A percentile compares a stretch with the other conserved stretches of the same genome.
phyloP scores from a whole-genome alignment of 2,888 invertebrate species.

The Platerodrilus igneus region DNA sequence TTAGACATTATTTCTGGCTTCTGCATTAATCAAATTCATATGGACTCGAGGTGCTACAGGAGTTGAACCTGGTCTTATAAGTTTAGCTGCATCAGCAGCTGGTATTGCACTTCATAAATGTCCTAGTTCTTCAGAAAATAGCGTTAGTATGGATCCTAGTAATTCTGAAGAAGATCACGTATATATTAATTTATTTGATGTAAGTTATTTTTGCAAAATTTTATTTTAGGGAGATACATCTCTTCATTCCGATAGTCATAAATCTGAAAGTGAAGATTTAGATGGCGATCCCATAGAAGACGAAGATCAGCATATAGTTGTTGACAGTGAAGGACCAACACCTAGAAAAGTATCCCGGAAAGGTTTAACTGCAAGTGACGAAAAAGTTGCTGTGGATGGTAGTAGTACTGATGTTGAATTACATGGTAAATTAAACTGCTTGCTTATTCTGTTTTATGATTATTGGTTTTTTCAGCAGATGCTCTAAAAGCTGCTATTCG shows the following conservation, averaged over 20 bases:
- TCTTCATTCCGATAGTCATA: constrained; percentile 53
- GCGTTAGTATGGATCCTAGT: constrained; percentile 71
- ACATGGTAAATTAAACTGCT: constrained; percentile 3
- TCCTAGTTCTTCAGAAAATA: constrained; percentile 70
- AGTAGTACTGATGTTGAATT: constrained; percentile 22
- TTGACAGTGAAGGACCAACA: constrained; percentile 46
- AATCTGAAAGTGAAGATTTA: constrained; percentile 49
- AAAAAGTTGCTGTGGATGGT: constrained; percentile 33
- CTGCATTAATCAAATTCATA: constrained; percentile 83
- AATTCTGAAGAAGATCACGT: constrained; percentile 73
- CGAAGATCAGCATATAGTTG: constrained; percentile 48
- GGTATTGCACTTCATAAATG: constrained; percentile 51
- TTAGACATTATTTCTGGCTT: constrained; percentile 83
- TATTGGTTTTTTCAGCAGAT: constrained; percentile 11
- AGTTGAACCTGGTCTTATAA: constrained; percentile 45
- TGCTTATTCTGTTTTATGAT: neutral
- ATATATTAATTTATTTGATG: constrained; percentile 18
- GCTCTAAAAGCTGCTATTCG: constrained; percentile 18
- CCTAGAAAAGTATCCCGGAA: constrained; percentile 52
- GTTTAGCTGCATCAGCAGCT: constrained; percentile 46
- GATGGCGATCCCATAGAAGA: constrained; percentile 48
- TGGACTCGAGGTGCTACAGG: constrained; percentile 71
- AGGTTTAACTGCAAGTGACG: constrained; percentile 31
- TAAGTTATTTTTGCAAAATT: neutral
- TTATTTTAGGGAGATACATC: constrained; percentile 57